Base-by-base conservation (phyloP, 2,113 vertebrate species). In the western clawed frog (Xenopus tropicalis) region DNA sequence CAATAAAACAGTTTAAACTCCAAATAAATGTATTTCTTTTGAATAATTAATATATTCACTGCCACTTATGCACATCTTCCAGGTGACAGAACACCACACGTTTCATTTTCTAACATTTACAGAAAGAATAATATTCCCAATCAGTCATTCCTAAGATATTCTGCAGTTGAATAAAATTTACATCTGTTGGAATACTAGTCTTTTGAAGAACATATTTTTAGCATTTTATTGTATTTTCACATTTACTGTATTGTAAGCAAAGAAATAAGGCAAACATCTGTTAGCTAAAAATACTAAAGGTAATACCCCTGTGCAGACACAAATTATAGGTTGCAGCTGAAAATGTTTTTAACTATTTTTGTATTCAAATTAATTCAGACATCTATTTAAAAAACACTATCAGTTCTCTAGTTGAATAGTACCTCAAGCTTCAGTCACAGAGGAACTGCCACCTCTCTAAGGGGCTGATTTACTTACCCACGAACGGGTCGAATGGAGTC, bases 1-100 rank as follows among this genome's bases (percentile, higher is more conserved):
- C 42, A 75, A 68, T 61, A 61, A 48, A 22, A 58, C 29, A 52
- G 68, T 37, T 54, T 14, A 68, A 22, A 29, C 61, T 44, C 51
- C 22, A 54, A 43, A 75, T 75, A 42, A 61, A 48, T 37, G n/a
- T 65, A 16, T 44, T 21, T 3, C 37, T 44, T n/a, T n/a, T 65
- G 42, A 44, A 65, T 29, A 69, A 56, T 66, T 58, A 57, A 11
- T 57, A 66, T 23, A 73, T 73, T 66, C 71, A 73, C 46, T 61
- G 54, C 12, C 42, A 72, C 44, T 24, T 66, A 43, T 66, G 62
- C 62, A 42, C 62, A 66, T 66, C 29, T 58, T 58, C 19, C 65
- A 63, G 52, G 56, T 43, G 14, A 64, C 21, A 20, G 22, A 44
- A 48, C 14, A n/a, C 59, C 52, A 74, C 57, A 51, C 16, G 8